Evolutionary conservation across 2,113 vertebrate genomes (phyloP).

Genomic region (Rhabdornis inornatus): DNA sequence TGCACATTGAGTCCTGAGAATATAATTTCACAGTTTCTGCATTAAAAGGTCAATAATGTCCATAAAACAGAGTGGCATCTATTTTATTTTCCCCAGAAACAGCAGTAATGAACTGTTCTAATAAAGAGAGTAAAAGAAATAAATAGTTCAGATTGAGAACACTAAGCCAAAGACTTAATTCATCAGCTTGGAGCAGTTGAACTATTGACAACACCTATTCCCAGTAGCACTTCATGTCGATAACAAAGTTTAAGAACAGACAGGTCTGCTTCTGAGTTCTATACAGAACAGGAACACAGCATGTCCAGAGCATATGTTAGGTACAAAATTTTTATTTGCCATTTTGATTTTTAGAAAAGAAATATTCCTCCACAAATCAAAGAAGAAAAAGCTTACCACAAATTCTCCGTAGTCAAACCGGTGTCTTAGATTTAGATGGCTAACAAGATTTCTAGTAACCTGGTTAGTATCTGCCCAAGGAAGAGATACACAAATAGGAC

Average conservation of each 20-base stretch:
- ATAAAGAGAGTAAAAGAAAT: neutral
- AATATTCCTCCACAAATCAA: neutral
- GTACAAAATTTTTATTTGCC: neutral
- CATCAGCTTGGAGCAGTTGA: neutral
- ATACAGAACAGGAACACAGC: neutral
- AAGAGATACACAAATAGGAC: slow-evolving; percentile 83
- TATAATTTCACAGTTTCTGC: neutral
- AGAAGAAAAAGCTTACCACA: slow-evolving; percentile 75
- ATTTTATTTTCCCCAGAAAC: neutral
- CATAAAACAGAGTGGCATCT: neutral
- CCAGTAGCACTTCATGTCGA: neutral
- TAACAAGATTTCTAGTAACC: slow-evolving; percentile 81
- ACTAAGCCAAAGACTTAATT: neutral
- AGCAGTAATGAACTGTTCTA: neutral
- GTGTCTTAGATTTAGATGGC: slow-evolving; percentile 83
- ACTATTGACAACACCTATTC: neutral
- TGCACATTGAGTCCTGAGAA: neutral
- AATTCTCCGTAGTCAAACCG: slow-evolving; percentile 81
- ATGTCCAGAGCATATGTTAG: neutral
- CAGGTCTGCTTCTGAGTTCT: neutral
- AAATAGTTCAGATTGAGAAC: neutral
- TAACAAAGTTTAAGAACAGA: neutral
- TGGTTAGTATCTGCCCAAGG: slow-evolving; percentile 82
- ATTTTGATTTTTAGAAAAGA: neutral
- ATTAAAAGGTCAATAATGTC: neutral